Evolutionary conservation across 2,797 vertebrate genomes (phyloP).

Genomic region (Bufotes viridis): DNA sequence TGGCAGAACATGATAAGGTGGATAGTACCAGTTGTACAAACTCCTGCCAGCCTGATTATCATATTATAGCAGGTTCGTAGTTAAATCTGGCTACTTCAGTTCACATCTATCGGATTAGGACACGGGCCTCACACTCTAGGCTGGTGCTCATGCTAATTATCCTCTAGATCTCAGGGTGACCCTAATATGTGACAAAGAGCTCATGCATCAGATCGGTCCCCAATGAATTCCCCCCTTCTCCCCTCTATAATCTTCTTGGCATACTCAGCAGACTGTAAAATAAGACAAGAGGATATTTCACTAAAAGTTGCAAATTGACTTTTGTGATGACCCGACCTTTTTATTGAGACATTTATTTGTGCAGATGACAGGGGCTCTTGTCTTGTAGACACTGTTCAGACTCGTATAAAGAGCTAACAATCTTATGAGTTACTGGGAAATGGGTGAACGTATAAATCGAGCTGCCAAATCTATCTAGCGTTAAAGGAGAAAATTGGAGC

Average conservation of each 20-base stretch:
- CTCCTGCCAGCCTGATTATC: not conserved
- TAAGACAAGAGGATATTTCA: not conserved
- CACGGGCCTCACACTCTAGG: constrained; percentile 9
- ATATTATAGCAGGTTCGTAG: not conserved
- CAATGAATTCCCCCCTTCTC: no score
- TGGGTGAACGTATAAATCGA: not conserved
- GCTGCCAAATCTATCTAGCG: not conserved
- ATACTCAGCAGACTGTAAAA: not conserved
- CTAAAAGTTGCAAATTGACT: not conserved
- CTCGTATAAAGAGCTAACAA: not conserved
- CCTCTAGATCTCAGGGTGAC: constrained; percentile 1
- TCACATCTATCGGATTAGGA: not conserved
- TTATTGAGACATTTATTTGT: not conserved
- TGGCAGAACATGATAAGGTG: no score
- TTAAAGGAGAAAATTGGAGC: not conserved
- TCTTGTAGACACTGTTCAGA: not conserved
- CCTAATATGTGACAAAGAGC: constrained; percentile 2
- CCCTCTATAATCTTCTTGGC: not conserved
- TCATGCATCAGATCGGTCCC: not conserved
- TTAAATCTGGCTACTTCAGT: not conserved
- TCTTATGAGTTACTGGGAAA: not conserved
- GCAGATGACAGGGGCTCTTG: not conserved
- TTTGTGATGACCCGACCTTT: not conserved
- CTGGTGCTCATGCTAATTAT: not conserved
- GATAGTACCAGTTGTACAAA: not conserved